phyloP scores from a whole-genome alignment of 1,140 invertebrate genomes.

The Sesamia nonagrioides region DNA sequence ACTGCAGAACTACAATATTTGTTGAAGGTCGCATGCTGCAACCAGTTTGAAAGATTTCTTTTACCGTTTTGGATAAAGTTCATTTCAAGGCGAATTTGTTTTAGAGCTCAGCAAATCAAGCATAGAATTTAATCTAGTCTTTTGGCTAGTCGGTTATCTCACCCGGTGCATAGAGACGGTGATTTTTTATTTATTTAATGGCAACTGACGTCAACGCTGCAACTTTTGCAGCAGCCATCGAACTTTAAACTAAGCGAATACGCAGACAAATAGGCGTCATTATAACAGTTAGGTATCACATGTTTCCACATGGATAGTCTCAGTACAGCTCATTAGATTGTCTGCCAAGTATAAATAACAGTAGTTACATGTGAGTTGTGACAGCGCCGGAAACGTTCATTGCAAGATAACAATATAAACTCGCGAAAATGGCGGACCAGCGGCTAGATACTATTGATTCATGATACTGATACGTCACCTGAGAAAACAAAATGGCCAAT shows the following conservation, averaged over 20 bases:
- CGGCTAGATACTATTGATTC: no score
- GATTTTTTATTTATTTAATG: neutral
- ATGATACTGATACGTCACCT: no score
- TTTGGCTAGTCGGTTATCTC: neutral
- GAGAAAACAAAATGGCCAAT: no score
- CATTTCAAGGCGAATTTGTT: slow-evolving; percentile 7
- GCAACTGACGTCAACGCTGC: no score
- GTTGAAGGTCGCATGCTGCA: slow-evolving; percentile 26
- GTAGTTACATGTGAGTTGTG: neutral
- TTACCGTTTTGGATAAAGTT: slow-evolving; percentile 38
- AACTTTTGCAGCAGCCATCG: no score
- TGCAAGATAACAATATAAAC: slow-evolving; percentile 18
- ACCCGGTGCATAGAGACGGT: neutral
- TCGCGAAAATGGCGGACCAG: slow-evolving; percentile 15
- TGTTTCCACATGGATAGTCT: slow-evolving; percentile 14
- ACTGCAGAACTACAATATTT: slow-evolving; percentile 20
- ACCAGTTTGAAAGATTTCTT: slow-evolving; percentile 18
- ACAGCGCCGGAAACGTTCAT: slow-evolving; percentile 15
- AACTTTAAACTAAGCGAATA: neutral
- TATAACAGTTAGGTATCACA: slow-evolving; percentile 8
- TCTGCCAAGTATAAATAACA: slow-evolving; percentile 22
- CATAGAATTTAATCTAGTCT: no score
- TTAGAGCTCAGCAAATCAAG: no score
- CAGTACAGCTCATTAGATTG: slow-evolving; percentile 4
- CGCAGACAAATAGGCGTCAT: slow-evolving; percentile 23